phyloP scores from a whole-genome alignment of 2,113 vertebrate genomes.

The Stigmatopora nigra region DNA sequence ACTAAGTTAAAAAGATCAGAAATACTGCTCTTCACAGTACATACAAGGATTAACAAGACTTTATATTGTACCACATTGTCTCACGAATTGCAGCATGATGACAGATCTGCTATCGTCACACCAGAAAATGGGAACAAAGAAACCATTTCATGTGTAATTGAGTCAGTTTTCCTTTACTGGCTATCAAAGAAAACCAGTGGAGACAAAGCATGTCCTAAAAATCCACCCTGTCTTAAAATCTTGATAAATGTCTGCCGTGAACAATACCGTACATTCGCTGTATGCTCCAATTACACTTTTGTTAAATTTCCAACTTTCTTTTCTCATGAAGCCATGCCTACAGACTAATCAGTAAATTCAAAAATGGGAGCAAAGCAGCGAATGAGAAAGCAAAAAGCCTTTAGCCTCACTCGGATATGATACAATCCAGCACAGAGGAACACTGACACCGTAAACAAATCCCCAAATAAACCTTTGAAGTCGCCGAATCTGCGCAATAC shows the following conservation, averaged over 20 bases:
- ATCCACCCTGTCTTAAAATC: background rate
- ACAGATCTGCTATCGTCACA: background rate
- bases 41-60: background rate
- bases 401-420: conserved; percentile 16
- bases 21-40: background rate
- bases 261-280: background rate
- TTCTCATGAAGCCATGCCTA: conserved; percentile 2
- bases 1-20: background rate
- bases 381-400: conserved; percentile 1
- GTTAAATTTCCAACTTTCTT: too few relatives aligned
- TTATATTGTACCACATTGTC: background rate
- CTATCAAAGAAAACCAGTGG: background rate
- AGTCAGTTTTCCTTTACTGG: background rate
- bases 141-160: background rate
- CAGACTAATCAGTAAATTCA: conserved; percentile 20
- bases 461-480: conserved; percentile 24
- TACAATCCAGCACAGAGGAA: conserved; percentile 14
- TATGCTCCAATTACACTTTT: background rate
- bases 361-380: conserved; percentile 7
- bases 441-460: conserved; percentile 26
- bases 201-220: background rate
- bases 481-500: conserved; percentile 2
- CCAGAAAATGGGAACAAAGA: background rate
- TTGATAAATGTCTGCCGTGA: background rate
- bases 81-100: background rate